Base-by-base conservation (phyloP, 2,113 vertebrate genomes). In the Paramisgurnus dabryanus region DNA sequence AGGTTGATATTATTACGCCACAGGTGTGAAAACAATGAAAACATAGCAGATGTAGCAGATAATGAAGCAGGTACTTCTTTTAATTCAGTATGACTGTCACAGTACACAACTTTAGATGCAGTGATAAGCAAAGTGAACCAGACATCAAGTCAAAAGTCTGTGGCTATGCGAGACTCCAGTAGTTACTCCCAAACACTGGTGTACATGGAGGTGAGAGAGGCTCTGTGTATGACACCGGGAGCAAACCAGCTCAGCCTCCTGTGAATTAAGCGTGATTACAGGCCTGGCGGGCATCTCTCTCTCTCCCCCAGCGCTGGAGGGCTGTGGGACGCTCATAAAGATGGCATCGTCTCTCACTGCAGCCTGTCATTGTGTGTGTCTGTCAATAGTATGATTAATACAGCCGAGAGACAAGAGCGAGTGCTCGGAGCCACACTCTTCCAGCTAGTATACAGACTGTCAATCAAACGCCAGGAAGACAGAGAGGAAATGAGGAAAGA, bases 241-340 rank as follows among this genome's bases (percentile, higher is more conserved):
- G 76, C 76, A 82, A 76, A 80, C 78, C 81, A 72, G 73, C 40
- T n/a, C 12, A 15, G 41, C 66, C 93, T 90, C 89, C 90, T 90
- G 92, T 95, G 92, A 94, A 93, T 94, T 94, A 95, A 93, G 93
- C 89, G 93, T 88, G 92, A 93, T 88, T 91, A 91, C 84, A 92
- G 92, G 92, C 92, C 93, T 93, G 92, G 93, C 73, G 60, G 68
- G 17, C 18, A 55, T 34, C 66, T 55, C 72, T 63, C 47, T 4
- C 53, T 63, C 58, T 64, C 5, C 65, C 55, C 40, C 68, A 43
- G 47, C n/a, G 78, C 77, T 83, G 70, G n/a, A 76, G 70, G 77
- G 82, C 78, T 80, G 73, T 45, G 43, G 58, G 82, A 80, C 82
- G 69, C 77, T 80, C 82, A 84, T 84, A 80, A 80, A 84, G 66